These are phyloP conservation scores for Cacatua alba DNA, from an alignment of 2,113 vertebrate species.

Conservation along the genomic window DNA sequence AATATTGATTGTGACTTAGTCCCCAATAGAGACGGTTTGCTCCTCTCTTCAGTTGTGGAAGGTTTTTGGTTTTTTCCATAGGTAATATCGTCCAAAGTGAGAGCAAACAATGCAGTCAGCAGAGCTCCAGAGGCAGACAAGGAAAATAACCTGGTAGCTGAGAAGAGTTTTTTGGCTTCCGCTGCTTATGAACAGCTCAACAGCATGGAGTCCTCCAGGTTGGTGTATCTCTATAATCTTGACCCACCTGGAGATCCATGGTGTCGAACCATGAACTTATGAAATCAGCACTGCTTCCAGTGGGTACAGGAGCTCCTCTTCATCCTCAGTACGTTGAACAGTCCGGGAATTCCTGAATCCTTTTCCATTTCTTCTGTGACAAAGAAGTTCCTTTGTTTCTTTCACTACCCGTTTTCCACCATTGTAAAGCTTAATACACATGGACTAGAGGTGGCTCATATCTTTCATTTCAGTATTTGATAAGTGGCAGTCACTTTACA, in stretches of 20 bases:
- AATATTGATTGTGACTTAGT: background rate
- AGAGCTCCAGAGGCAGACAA: background rate
- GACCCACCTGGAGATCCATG: constrained; percentile 87
- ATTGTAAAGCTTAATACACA: background rate
- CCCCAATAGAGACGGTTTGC: background rate
- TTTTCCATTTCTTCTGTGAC: background rate
- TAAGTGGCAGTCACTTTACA: background rate
- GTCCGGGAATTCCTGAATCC: background rate
- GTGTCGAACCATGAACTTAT: constrained; percentile 79
- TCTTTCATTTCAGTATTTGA: background rate
- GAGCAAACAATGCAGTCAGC: background rate
- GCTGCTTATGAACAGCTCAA: constrained; percentile 79
- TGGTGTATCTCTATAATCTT: constrained; percentile 80
- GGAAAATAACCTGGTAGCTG: background rate
- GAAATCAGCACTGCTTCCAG: constrained; percentile 54
- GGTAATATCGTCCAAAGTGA: background rate
- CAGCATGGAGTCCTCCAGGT: constrained; percentile 86
- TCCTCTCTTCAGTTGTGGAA: background rate
- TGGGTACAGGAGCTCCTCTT: constrained; percentile 57
- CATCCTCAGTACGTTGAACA: background rate
- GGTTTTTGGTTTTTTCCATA: background rate
- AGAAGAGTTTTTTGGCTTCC: constrained; percentile 44
- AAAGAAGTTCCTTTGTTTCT: background rate
- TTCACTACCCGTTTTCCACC: background rate
- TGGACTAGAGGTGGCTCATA: background rate